Conservation (phyloP, 2,797 vertebrate genomes). For the Squalus acanthias region DNA sequence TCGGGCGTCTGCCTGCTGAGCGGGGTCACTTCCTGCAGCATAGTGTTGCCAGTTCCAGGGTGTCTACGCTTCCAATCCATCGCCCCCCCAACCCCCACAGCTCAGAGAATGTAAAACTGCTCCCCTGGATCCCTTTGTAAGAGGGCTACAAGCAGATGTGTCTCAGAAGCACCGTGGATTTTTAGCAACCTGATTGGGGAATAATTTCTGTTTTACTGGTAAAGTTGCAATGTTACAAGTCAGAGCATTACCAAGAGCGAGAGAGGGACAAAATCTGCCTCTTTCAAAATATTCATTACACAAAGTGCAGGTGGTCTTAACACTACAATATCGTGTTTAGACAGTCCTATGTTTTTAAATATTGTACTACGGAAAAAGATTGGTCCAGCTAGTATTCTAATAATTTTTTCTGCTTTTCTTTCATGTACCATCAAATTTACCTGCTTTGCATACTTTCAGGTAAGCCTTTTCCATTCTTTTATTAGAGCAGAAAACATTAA, state of each 20-base stretch:
- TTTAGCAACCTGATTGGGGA: not conserved
- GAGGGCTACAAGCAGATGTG: not conserved
- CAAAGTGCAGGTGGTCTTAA: not conserved
- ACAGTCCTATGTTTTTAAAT: not conserved
- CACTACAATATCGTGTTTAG: not conserved
- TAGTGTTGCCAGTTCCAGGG: not conserved
- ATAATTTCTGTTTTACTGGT: not conserved
- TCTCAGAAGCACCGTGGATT: not conserved
- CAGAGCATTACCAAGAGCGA: not conserved
- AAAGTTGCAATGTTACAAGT: not conserved
- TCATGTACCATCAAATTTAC: conserved; percentile 1
- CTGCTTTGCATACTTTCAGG: not conserved
- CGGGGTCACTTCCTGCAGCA: not conserved
- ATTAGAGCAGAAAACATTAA: not conserved
- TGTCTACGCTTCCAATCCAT: not conserved
- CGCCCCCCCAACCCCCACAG: too few species aligned
- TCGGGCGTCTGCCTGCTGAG: not conserved
- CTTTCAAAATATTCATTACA: not conserved
- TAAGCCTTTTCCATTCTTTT: not conserved
- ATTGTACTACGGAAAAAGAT: not conserved
- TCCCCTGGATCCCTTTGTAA: not conserved
- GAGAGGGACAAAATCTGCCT: not conserved
- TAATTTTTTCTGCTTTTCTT: conserved; percentile 5
- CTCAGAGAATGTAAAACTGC: not conserved
- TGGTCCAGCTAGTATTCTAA: not conserved